A percentile compares a stretch with the other conserved stretches of the same genome.
These are phyloP conservation scores for Pipistrellus kuhlii DNA, from an alignment of 2,797 vertebrate genomes.

Conservation along the genomic window DNA sequence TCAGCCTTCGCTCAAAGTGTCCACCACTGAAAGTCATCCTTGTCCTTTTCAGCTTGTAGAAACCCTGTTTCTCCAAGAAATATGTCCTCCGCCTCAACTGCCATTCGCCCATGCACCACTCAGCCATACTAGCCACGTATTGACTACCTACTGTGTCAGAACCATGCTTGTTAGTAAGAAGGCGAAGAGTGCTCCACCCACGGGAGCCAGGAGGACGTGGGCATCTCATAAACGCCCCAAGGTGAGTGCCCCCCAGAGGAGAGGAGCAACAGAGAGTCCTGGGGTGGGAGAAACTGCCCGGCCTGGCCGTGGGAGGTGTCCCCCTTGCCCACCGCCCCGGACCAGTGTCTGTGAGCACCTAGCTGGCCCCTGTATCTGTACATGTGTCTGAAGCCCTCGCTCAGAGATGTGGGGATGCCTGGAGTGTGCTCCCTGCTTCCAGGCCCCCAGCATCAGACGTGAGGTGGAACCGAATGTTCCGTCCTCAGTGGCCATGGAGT, in stretches of 20 bases:
- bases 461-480: not conserved
- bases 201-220: not conserved
- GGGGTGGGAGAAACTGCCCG: not conserved
- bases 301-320: not conserved
- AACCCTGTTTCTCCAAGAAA: not conserved
- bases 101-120: not conserved
- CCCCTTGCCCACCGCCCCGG: not conserved
- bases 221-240: not conserved
- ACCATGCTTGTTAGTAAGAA: not conserved
- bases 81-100: not conserved
- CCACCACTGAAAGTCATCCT: not conserved
- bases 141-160: not conserved
- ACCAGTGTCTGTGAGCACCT: not conserved
- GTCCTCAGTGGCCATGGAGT: not conserved
- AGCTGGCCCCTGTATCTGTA: not conserved
- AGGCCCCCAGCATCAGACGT: not conserved
- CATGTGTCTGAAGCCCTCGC: not conserved
- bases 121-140: not conserved
- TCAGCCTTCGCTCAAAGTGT: not conserved
- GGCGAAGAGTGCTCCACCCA: not conserved
- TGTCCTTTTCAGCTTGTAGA: not conserved
- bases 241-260: not conserved
- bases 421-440: not conserved
- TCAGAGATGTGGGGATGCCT: not conserved
- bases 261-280: not conserved